These are phyloP conservation scores for Acanthopagrus latus DNA, from an alignment of 2,797 vertebrate genomes.

Conservation along the genomic window DNA sequence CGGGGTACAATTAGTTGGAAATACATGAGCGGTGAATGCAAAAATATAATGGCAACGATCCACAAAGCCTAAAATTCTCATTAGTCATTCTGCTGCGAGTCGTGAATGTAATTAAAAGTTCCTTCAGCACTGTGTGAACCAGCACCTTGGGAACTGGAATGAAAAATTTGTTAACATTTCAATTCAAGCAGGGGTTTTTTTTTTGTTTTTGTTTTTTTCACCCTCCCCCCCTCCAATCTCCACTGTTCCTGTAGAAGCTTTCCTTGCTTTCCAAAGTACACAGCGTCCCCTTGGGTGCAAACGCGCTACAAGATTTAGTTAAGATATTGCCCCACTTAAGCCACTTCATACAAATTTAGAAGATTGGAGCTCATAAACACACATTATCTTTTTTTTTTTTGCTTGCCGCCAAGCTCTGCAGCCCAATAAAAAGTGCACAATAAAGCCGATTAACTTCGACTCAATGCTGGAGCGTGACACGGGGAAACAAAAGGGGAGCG, in stretches of 20 bases:
- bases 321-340: conserved; percentile 64
- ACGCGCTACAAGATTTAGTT: conserved; percentile 49
- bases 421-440: conserved; percentile 42
- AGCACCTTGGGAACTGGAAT: conserved; percentile 55
- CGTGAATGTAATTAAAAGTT: conserved; percentile 80
- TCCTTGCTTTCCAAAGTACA: conserved; percentile 36
- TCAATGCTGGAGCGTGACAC: conserved; percentile 53
- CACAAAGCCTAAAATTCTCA: conserved; percentile 70
- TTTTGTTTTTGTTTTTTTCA: conserved; percentile 17
- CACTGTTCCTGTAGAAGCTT: conserved; percentile 42
- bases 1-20: conserved; percentile 41
- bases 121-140: conserved; percentile 49
- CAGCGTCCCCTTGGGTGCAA: conserved; percentile 43
- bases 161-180: conserved; percentile 66
- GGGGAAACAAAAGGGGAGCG: conserved; percentile 46
- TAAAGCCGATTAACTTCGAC: conserved; percentile 63
- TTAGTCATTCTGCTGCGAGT: conserved; percentile 71
- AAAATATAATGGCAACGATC: conserved; percentile 55
- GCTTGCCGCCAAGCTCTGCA: conserved; percentile 45
- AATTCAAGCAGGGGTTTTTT: conserved; percentile 44
- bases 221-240: conserved; percentile 27
- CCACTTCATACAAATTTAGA: conserved; percentile 50
- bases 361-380: conserved; percentile 50
- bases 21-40: conserved; percentile 34
- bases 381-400: conserved; percentile 49